Conservation (phyloP, 2,888 invertebrate species). For the Onthophagus sagittarius region DNA sequence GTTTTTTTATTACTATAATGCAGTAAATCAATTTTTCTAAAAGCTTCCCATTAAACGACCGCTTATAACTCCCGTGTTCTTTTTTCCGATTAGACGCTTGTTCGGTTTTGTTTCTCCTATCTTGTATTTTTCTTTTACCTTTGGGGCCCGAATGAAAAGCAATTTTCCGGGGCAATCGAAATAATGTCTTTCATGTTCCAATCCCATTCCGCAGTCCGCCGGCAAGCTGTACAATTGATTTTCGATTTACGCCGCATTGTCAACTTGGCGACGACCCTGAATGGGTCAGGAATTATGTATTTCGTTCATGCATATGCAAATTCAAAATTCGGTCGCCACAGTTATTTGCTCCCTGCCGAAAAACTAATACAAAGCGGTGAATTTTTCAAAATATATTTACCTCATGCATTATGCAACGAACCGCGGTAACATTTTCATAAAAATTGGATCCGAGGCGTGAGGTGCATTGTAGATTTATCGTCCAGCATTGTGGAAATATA, state of each 20-base stretch:
- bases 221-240: background rate
- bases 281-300: background rate
- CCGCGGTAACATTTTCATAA: background rate
- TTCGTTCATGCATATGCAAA: background rate
- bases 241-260: background rate
- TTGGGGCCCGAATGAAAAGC: slow-evolving; percentile 1
- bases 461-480: background rate
- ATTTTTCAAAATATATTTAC: background rate
- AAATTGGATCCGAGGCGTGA: background rate
- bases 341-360: background rate
- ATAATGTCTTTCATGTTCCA: slow-evolving; percentile 9
- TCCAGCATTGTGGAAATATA: background rate
- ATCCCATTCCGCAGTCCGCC: background rate
- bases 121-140: background rate
- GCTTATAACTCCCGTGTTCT: background rate
- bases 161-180: slow-evolving; percentile 5
- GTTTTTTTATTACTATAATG: background rate
- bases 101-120: background rate
- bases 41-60: background rate
- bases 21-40: background rate
- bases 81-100: background rate
- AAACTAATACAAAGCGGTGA: background rate
- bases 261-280: background rate
- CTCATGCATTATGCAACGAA: background rate
- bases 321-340: background rate